Evolutionary conservation across 2,797 vertebrate genomes (phyloP), one percentile per base, ranked within the genome.

Genomic region (Paramormyrops hopkinsi): DNA sequence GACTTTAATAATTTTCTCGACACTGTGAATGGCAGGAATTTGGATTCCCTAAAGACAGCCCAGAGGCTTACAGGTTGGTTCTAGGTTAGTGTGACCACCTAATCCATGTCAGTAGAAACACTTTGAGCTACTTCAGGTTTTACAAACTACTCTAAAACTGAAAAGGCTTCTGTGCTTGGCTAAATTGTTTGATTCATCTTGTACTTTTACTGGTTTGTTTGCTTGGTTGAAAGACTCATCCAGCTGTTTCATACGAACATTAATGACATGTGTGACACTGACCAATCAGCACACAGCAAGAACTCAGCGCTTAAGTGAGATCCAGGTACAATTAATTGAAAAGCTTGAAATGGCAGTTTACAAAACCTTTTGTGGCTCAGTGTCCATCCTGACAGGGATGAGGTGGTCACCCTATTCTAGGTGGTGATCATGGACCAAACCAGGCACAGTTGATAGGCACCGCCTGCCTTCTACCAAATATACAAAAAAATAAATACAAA

Each of bases 401-500:
- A 65, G 62, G 62, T 4, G 25, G 9, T 65, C 25, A 29, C 25
- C 62, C 8, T 65, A 29, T 29, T 65, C 91, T 90, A 91, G 92
- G 93, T 87, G 85, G 89, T 93, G 94, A 91, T 93, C 90, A 92
- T 91, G 92, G 91, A 90, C 93, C 94, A 93, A 94, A 93, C 93
- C 95, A 96, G 96, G 96, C 95, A 96, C 95, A 96, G 95, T 96
- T 94, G 94, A 94, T 94, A 96, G 96, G 96, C 96, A 96, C 96
- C 92, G 94, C 93, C 95, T 94, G 95, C 95, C 96, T 93, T 95
- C 93, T 85, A 94, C 94, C 92, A 93, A 94, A 94, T 93, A 95
- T 93, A 93, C 92, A 85, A 50, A 56, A 88, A 33, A 87, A 91
- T 85, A 59, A 87, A 89, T 84, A 19, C 46, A 41, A 90, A 92